Conservation (phyloP, 2,113 vertebrate genomes). For the Indri indri region DNA sequence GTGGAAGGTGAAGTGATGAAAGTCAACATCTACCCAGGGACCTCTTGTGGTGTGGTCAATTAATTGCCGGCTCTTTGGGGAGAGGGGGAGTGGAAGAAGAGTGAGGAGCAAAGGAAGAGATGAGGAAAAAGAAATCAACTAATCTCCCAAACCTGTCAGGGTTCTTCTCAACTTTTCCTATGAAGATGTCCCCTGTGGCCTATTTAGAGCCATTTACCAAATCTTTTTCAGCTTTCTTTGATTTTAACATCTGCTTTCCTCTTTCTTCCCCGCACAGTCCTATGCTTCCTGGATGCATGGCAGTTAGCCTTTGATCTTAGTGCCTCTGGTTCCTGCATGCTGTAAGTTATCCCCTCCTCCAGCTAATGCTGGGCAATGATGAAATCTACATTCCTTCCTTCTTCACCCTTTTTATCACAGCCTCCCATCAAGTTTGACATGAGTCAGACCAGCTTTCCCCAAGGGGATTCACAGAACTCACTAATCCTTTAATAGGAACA, state of each 20-base stretch:
- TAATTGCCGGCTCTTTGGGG: conserved; percentile 76
- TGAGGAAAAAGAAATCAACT: conserved; percentile 69
- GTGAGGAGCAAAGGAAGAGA: conserved; percentile 60
- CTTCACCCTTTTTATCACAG: conserved; percentile 49
- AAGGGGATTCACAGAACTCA: background rate
- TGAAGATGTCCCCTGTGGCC: conserved; percentile 71
- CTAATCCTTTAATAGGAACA: conserved; percentile 40
- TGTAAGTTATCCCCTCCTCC: conserved; percentile 60
- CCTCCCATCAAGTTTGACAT: conserved; percentile 24
- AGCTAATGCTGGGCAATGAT: conserved; percentile 61
- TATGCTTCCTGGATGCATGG: conserved; percentile 62
- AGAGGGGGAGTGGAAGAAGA: conserved; percentile 13
- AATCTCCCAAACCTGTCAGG: conserved; percentile 69
- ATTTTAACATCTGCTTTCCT: conserved; percentile 81
- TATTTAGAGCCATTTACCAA: conserved; percentile 73
- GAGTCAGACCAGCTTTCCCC: conserved; percentile 55
- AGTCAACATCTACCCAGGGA: conserved; percentile 74
- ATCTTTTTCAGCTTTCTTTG: conserved; percentile 69
- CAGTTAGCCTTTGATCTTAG: conserved; percentile 73
- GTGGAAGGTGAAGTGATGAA: conserved; percentile 74
- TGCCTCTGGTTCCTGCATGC: conserved; percentile 44
- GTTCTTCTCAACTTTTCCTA: conserved; percentile 52
- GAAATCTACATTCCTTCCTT: conserved; percentile 67
- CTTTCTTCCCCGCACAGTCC: conserved; percentile 57
- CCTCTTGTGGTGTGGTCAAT: conserved; percentile 78